Evolutionary conservation across 2,113 vertebrate genomes (phyloP), one percentile per base, ranked within the genome.

Genomic region (Leptodactylus fuscus): DNA sequence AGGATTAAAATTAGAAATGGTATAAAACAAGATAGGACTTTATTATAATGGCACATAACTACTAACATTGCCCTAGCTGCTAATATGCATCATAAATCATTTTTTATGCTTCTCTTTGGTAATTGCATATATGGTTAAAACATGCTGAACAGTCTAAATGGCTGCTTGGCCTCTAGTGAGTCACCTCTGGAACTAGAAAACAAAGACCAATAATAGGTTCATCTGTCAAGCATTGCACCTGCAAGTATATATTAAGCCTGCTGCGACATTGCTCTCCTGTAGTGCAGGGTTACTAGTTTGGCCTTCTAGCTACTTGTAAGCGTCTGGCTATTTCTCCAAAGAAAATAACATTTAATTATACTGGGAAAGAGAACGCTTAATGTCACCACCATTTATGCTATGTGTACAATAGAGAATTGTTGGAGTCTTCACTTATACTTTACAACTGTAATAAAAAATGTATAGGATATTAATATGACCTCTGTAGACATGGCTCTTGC

Each of bases 171-270:
- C 70, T 46, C 36, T 46, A 24, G 70, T 22, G 34, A 69, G 34
- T 73, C 38, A 44, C 36, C 70, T 44, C 70, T 73, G 70, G 16
- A 41, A 24, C 36, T 44, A 10, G 65, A 38, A 69, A 69, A 69
- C 70, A 74, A 46, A 46, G 62, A 15, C 7, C 38, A 46, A 27
- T 74, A 44, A 74, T 74, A 74, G 70, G 70, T 74, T 74, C 38
- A 48, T 74, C 70, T 74, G 70, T 48, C 44, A 29, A 24, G 41
- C 41, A 2, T 49, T 75, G 71, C 71, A 75, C 38, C 41, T 74
- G 70, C 38, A 74, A 46, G 10, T 41, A 67, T 67, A 67, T 67
- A 67, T 34, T 67, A 34, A 34, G 29, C 62, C 62, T 67, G 62
- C 62, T 67, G 62, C 15, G 62, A 34, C 62, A 20, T 36, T 67